Percentiles rank a stretch among this genome's conserved stretches.
Conservation (phyloP, 2,113 vertebrate species). For the Phainopepla nitens region DNA sequence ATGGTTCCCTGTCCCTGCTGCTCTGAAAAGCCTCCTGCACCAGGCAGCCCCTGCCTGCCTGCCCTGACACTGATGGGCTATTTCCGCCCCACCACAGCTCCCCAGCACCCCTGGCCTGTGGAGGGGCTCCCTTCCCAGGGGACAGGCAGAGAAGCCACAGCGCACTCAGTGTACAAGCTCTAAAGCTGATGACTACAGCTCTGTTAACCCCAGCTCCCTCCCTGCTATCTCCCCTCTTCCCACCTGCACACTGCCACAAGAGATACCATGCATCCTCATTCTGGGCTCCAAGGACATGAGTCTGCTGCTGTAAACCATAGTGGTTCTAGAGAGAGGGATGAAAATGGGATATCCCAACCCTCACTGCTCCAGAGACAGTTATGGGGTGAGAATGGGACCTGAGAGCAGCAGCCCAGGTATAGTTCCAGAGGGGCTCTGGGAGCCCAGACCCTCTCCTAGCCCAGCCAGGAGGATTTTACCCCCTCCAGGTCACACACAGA, state of each 20-base stretch:
- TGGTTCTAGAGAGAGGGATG: background rate
- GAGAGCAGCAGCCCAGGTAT: background rate
- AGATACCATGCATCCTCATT: background rate
- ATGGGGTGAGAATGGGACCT: background rate
- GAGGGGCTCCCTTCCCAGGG: background rate
- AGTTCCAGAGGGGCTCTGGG: background rate
- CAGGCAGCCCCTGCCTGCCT: background rate
- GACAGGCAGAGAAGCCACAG: background rate
- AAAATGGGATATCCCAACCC: background rate
- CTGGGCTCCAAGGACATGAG: conserved; percentile 15
- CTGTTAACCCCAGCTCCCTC: background rate
- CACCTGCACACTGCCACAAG: background rate
- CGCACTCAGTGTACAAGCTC: background rate
- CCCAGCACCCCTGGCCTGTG: background rate
- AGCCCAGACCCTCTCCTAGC: background rate
- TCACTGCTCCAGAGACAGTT: background rate
- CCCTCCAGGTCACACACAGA: background rate
- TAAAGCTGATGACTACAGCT: background rate
- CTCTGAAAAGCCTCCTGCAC: background rate
- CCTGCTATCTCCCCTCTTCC: background rate
- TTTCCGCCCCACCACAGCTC: background rate
- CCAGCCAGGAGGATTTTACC: background rate
- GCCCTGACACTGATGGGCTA: background rate
- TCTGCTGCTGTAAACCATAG: conserved; percentile 29
- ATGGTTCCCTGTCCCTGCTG: background rate